phyloP scores from a whole-genome alignment of 2,797 vertebrate genomes.

The Tolypeutes matacus region DNA sequence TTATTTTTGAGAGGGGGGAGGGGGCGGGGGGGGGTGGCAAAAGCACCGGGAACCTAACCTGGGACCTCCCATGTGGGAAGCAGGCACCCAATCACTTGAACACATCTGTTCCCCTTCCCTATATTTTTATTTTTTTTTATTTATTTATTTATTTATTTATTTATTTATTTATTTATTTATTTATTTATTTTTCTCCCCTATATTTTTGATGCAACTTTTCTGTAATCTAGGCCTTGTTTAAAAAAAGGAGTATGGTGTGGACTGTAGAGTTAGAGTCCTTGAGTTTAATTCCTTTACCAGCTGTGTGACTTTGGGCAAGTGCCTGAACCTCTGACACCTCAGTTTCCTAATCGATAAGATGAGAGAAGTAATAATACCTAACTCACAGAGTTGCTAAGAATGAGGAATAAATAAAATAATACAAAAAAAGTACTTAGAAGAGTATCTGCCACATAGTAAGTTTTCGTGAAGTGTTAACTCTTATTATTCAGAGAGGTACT shows the following conservation, averaged over 20 bases:
- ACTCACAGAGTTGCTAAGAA: not conserved
- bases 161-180: too few relatives aligned
- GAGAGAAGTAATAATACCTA: conserved; percentile 12
- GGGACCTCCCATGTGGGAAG: too few relatives aligned
- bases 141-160: too few relatives aligned
- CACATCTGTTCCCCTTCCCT: too few relatives aligned
- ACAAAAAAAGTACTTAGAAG: not conserved
- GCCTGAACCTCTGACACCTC: not conserved
- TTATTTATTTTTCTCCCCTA: too few relatives aligned
- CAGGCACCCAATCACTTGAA: too few relatives aligned
- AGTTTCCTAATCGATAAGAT: conserved; percentile 3
- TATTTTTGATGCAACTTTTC: too few relatives aligned
- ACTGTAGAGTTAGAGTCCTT: not conserved
- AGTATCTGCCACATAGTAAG: conserved; percentile 5
- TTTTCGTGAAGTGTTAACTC: conserved; percentile 61
- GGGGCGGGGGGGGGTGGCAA: too few relatives aligned
- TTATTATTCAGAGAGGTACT: conserved; percentile 33
- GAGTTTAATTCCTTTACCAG: not conserved
- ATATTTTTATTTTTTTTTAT: too few relatives aligned
- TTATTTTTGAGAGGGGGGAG: too few relatives aligned
- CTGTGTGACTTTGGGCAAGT: not conserved
- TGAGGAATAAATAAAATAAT: conserved; percentile 15
- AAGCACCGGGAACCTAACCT: too few relatives aligned
- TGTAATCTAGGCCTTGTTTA: too few relatives aligned
- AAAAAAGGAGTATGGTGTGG: not conserved